phyloP scores from a whole-genome alignment of 2,113 vertebrate genomes.

The Glaucomys volans region DNA sequence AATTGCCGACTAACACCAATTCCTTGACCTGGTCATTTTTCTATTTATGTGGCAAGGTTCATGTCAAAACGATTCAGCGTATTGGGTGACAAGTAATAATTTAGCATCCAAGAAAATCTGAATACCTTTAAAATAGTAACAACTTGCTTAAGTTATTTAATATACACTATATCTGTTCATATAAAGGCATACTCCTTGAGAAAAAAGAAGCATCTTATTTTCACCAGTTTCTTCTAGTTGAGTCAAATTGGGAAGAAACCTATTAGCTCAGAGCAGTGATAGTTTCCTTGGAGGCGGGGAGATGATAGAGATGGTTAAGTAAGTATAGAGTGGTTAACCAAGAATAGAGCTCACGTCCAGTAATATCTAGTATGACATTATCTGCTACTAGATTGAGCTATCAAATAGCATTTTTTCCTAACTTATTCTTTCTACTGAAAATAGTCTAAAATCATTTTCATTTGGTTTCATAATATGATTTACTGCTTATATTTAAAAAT shows the following conservation, averaged over 20 bases:
- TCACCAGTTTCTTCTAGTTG: not conserved
- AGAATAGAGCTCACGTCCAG: not conserved
- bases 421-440: slow-evolving; percentile 28
- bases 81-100: not conserved
- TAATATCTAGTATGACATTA: not conserved
- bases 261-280: not conserved
- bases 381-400: not conserved
- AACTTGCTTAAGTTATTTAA: slow-evolving; percentile 24
- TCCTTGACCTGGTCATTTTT: not conserved
- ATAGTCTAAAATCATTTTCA: not conserved
- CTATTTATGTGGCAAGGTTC: not conserved
- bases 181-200: not conserved
- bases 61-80: not conserved
- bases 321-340: not conserved
- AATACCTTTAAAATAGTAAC: slow-evolving; percentile 1
- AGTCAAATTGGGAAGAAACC: not conserved
- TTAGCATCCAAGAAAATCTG: not conserved
- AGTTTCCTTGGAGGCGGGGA: not conserved
- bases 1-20: not conserved
- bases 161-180: not conserved
- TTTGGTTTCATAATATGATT: slow-evolving; percentile 10
- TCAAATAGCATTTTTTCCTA: not conserved
- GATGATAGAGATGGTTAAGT: not conserved
- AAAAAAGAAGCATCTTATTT: not conserved
- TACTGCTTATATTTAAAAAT: slow-evolving; percentile 46